Evolutionary conservation across 2,113 vertebrate species (phyloP).

Genomic region (Smithornis capensis): DNA sequence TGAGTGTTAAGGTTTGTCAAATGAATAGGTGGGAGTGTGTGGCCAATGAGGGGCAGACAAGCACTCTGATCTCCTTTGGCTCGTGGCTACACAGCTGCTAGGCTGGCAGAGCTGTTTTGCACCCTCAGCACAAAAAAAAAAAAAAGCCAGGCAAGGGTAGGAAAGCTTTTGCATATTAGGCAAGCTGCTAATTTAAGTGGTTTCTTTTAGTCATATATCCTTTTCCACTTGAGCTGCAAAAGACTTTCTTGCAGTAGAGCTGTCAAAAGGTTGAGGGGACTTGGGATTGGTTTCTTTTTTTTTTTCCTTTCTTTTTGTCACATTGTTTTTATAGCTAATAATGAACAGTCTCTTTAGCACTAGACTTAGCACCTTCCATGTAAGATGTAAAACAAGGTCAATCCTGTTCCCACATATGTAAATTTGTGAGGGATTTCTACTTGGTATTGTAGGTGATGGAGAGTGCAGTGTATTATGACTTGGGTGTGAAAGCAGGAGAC

Average conservation of each 20-base stretch:
- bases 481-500: neutral
- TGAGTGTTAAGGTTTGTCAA: neutral
- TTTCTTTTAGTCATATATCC: neutral
- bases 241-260: neutral
- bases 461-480: neutral
- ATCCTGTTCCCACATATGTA: neutral
- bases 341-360: neutral
- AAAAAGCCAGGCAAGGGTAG: neutral
- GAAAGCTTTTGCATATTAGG: neutral
- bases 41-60: neutral
- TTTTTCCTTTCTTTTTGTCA: neutral
- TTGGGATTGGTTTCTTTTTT: neutral
- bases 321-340: conserved; percentile 28
- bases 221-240: neutral
- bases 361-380: neutral
- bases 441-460: neutral
- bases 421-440: neutral
- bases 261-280: neutral
- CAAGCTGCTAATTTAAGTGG: conserved; percentile 24
- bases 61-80: neutral
- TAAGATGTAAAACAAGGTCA: conserved; percentile 12
- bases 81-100: neutral
- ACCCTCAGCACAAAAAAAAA: neutral
- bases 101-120: neutral
- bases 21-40: neutral